Base-by-base conservation (phyloP, 1,140 invertebrate species). In the Brachionus paranguensis region DNA sequence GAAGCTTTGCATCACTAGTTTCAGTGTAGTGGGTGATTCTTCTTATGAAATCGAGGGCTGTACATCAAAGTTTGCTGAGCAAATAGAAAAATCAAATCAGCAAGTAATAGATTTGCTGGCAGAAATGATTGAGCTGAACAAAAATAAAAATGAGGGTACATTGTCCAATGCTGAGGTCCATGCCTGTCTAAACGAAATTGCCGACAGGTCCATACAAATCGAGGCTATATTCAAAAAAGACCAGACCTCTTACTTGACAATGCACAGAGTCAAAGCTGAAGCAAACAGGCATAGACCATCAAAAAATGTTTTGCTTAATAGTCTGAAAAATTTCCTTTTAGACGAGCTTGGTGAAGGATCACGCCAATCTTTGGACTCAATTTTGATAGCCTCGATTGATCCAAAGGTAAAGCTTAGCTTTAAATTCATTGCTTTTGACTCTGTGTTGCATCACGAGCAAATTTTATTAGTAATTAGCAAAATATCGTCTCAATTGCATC, bases 21-120 rank as follows among this genome's bases (percentile, higher is more conserved):
- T 81, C 43, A 81, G 64, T 68, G 41, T 64, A 27, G 78, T 81
- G 0, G 78, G 78, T 1, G 78, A 81, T 37, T 81, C 78, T 37
- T 81, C 78, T 81, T 81, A 64, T 68, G 78, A 81, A 81, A 68
- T 81, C n/a, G 78, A 81, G 8, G 53, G 20, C 17, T 81, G 53
- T 41, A 81, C 78, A 11, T 81, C 53, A 7, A 41, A 60, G 10
- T 27, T 45, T 20, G 78, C 78, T 7, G 8, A 20, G 14, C 4
- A 81, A 29, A 41, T 47, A 11, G 53, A 43, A 68, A 45, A 81
- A 81, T 41, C 20, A 20, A 17, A 68, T 43, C 20, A 81, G 37
- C 53, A 68, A 27, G 78, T 68, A 3, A 7, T 64, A 12, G 53
- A 81, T 20, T 68, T 64, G 24, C 33, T 81, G 33, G 24, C 55